phyloP scores from a whole-genome alignment of 2,888 invertebrate species.

The Caenorhabditis sp. region DNA sequence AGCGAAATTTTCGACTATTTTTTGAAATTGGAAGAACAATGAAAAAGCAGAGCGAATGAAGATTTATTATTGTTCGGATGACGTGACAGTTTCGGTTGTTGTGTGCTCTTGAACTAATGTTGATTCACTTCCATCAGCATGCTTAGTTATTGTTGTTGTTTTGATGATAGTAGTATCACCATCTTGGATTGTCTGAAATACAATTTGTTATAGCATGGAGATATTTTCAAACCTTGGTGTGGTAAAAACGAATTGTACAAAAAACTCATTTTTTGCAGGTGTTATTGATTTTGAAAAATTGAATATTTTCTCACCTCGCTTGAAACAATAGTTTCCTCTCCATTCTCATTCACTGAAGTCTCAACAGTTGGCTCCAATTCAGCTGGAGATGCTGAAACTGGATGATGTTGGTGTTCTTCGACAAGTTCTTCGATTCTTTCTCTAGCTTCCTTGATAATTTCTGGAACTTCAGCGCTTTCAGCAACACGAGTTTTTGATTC shows the following conservation, averaged over 20 bases:
- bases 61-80: conserved; percentile 11
- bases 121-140: conserved; percentile 47
- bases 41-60: background rate
- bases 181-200: conserved; percentile 31
- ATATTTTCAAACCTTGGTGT: too few relatives aligned
- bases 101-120: conserved; percentile 49
- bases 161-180: conserved; percentile 35
- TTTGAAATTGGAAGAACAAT: background rate
- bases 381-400: background rate
- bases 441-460: conserved; percentile 39
- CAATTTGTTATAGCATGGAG: too few relatives aligned
- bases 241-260: too few relatives aligned
- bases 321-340: conserved; percentile 42
- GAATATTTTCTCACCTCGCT: conserved; percentile 24
- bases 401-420: background rate
- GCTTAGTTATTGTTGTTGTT: conserved; percentile 47
- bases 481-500: conserved; percentile 35
- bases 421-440: conserved; percentile 41
- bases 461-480: conserved; percentile 40
- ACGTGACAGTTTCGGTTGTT: conserved; percentile 22
- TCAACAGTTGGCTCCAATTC: conserved; percentile 30
- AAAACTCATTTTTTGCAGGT: too few relatives aligned
- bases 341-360: conserved; percentile 31
- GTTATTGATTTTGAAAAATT: background rate
- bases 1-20: background rate